These are phyloP conservation scores for Distichodus sexfasciatus DNA, from an alignment of 2,797 vertebrate genomes.

Conservation along the genomic window DNA sequence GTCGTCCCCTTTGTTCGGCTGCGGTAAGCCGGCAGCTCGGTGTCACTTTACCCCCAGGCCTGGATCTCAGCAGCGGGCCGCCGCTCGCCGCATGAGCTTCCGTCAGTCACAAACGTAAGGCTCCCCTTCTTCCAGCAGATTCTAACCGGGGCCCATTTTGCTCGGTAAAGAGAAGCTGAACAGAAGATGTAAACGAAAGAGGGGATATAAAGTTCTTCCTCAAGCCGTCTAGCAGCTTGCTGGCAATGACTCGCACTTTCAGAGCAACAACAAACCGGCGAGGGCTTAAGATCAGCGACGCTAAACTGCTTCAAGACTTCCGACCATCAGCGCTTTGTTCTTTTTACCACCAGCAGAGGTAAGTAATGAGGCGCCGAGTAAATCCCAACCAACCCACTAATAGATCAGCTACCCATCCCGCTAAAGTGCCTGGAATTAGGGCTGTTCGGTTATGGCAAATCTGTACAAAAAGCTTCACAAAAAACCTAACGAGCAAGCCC, in stretches of 20 bases:
- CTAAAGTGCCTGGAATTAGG: too few relatives aligned
- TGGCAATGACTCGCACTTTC: conserved; percentile 55
- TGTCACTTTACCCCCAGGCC: conserved; percentile 53
- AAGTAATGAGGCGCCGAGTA: not conserved
- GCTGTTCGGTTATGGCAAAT: too few relatives aligned
- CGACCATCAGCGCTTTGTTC: not conserved
- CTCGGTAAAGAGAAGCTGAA: not conserved
- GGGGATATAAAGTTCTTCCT: not conserved
- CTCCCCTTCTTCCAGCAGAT: conserved; percentile 62
- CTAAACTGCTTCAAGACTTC: conserved; percentile 28
- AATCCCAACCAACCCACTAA: too few relatives aligned
- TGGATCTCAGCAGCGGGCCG: conserved; percentile 62
- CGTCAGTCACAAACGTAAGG: conserved; percentile 46
- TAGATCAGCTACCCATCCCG: too few relatives aligned
- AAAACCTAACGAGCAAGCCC: too few relatives aligned
- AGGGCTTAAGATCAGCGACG: conserved; percentile 41
- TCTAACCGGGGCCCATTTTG: conserved; percentile 73
- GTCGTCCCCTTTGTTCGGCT: conserved; percentile 1
- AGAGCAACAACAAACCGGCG: conserved; percentile 56
- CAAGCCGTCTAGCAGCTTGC: too few relatives aligned
- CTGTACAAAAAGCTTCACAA: too few relatives aligned
- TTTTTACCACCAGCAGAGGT: conserved; percentile 4
- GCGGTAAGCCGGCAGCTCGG: conserved; percentile 51
- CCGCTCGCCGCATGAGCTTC: conserved; percentile 49
- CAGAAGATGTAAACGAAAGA: not conserved